A percentile compares a stretch with the other conserved stretches of the same genome.
phyloP scores from a whole-genome alignment of 2,113 vertebrate genomes.

The Leptobrachium ailaonicum region DNA sequence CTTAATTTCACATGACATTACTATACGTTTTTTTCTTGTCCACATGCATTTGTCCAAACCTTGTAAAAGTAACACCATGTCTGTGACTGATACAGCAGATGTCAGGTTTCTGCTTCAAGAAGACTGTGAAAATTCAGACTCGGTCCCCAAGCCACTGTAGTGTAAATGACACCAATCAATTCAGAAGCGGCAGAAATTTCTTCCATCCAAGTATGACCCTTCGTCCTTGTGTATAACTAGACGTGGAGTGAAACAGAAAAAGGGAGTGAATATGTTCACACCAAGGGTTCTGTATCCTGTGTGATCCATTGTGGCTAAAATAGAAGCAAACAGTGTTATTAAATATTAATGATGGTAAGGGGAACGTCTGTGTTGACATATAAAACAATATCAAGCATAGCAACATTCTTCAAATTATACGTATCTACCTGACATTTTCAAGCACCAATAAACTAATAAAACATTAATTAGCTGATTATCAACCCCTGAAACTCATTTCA shows the following conservation, averaged over 20 bases:
- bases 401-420: neutral
- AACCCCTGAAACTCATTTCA: no score
- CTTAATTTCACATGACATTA: neutral
- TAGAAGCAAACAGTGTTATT: slow-evolving; percentile 22
- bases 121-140: slow-evolving; percentile 38
- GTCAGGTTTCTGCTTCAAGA: slow-evolving; percentile 36
- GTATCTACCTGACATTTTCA: no score
- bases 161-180: slow-evolving; percentile 51
- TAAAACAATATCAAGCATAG: neutral
- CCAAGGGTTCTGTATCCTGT: neutral
- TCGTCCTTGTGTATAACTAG: slow-evolving; percentile 44
- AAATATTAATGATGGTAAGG: slow-evolving; percentile 18
- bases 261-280: slow-evolving; percentile 31
- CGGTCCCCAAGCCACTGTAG: slow-evolving; percentile 39
- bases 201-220: slow-evolving; percentile 32
- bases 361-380: neutral
- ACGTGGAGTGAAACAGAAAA: slow-evolving; percentile 28
- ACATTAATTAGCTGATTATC: no score
- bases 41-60: slow-evolving; percentile 11
- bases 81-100: slow-evolving; percentile 34
- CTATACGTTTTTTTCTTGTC: neutral
- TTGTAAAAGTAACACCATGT: slow-evolving; percentile 39
- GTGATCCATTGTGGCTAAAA: slow-evolving; percentile 22
- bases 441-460: no score
- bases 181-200: slow-evolving; percentile 18